Conservation (phyloP, 2,888 invertebrate genomes). For the Drosophila crucigera region DNA sequence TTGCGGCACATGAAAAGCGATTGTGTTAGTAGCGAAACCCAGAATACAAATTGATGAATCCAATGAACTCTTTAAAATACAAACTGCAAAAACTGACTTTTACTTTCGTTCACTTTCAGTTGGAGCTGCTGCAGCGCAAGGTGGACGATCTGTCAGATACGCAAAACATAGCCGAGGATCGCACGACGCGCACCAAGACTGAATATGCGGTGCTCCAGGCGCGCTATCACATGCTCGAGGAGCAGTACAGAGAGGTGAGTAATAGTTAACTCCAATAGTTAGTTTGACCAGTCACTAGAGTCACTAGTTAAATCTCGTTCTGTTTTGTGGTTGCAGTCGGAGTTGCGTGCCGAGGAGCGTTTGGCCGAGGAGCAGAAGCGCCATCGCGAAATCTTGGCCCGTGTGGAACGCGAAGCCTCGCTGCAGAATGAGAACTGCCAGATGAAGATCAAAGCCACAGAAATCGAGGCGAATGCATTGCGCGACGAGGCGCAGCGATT, state of each 20-base stretch:
- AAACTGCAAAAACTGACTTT: not conserved
- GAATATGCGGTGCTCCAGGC: slow-evolving; percentile 97
- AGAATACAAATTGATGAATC: not conserved
- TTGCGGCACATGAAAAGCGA: slow-evolving; percentile 83
- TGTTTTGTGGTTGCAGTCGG: slow-evolving; percentile 86
- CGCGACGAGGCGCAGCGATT: slow-evolving; percentile 89
- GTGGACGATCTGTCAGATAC: slow-evolving; percentile 95
- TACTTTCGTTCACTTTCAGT: slow-evolving; percentile 87
- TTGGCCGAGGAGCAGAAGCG: slow-evolving; percentile 93
- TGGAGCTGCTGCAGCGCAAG: slow-evolving; percentile 96
- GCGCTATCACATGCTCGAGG: slow-evolving; percentile 96
- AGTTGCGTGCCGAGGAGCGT: slow-evolving; percentile 90
- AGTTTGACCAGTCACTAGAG: not conserved
- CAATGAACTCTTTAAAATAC: not conserved
- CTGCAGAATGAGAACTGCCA: slow-evolving; percentile 91
- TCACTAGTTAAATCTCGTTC: not conserved
- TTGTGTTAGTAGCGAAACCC: slow-evolving; percentile 82
- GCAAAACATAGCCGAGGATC: slow-evolving; percentile 94
- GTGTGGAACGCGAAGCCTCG: slow-evolving; percentile 94
- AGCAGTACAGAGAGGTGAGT: slow-evolving; percentile 89
- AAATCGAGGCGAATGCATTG: slow-evolving; percentile 88
- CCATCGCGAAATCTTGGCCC: slow-evolving; percentile 92
- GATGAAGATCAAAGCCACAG: slow-evolving; percentile 89
- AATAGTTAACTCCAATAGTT: not conserved
- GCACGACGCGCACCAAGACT: slow-evolving; percentile 95